Evolutionary conservation across 2,888 invertebrate genomes (phyloP).

Genomic region (Agrochola lota): DNA sequence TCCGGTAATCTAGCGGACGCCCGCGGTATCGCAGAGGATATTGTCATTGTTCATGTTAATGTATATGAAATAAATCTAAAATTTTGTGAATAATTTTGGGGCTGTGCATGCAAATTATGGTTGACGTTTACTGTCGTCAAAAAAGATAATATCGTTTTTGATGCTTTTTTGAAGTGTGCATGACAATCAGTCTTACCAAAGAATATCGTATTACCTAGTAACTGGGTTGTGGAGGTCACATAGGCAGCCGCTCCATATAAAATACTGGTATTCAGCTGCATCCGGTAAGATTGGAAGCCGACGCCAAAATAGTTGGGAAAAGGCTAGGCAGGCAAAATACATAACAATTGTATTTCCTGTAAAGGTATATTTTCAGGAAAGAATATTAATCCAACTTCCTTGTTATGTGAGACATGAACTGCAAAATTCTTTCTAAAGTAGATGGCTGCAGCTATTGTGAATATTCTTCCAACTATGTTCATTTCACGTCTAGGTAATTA

Average conservation of each 20-base stretch:
- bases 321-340: background rate
- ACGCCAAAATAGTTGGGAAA: background rate
- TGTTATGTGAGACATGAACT: background rate
- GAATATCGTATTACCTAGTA: background rate
- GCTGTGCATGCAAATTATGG: background rate
- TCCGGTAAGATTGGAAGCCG: background rate
- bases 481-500: background rate
- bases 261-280: background rate
- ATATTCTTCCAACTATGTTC: background rate
- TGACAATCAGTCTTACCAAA: background rate
- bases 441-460: background rate
- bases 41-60: too few relatives aligned
- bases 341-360: background rate
- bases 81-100: too few relatives aligned
- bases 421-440: background rate
- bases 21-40: too few relatives aligned
- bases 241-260: too few relatives aligned
- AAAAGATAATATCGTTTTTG: background rate
- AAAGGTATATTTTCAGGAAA: background rate
- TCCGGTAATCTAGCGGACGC: too few relatives aligned
- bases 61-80: too few relatives aligned
- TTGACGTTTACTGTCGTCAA: background rate
- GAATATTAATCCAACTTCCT: background rate
- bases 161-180: background rate
- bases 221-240: too few relatives aligned